Base-by-base conservation (phyloP, 2,888 invertebrate species). In the Dascillus cervinus region DNA sequence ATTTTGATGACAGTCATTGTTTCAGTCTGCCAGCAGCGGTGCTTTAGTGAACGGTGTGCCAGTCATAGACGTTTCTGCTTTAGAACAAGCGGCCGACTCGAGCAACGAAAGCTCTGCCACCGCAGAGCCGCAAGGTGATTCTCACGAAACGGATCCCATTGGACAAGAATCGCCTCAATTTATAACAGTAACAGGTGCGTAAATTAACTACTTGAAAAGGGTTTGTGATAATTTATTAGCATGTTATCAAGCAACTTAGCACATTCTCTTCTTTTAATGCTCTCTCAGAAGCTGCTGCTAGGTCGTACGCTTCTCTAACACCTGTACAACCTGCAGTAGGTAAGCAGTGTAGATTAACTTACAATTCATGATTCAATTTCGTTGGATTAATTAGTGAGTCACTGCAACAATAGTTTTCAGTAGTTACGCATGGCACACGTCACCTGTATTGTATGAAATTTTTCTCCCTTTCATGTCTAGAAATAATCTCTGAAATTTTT, bases 171-270 rank as follows among this genome's bases (percentile, higher is more conserved):
- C 73, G 8, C 72, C 73, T 17, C 75, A 76, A 39, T 83, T 78
- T 62, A 83, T 83, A 47, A 78, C 82, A 19, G 82, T 83, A 14
- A 77, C 82, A 52, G 81, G 82, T 79, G 62, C 23, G 29, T 13
- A 23, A 22, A n/a, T n/a, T n/a, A n/a, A n/a, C n/a, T n/a, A n/a
- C n/a, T 29, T 4, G 10, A 1, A 10, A 29, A n/a, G 10, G 6
- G 3, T 25, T 2, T 15, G 14, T 6, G 11, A 13, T 13, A 22
- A 22, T 3, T 13, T 22, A 4, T 12, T 11, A 8, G 8, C 5
- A 17, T 4, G 17, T 17, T 17, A 6, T 17, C 17, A 4, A 17
- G 4, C 8, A 4, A 17, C 17, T 8, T 8, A 6, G 17, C 17
- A 17, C 17, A 17, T 17, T 17, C 8, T 17, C 25, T 31, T 31